Evolutionary conservation across 2,113 vertebrate genomes (phyloP).

Genomic region (Ceyx cyanopectus): DNA sequence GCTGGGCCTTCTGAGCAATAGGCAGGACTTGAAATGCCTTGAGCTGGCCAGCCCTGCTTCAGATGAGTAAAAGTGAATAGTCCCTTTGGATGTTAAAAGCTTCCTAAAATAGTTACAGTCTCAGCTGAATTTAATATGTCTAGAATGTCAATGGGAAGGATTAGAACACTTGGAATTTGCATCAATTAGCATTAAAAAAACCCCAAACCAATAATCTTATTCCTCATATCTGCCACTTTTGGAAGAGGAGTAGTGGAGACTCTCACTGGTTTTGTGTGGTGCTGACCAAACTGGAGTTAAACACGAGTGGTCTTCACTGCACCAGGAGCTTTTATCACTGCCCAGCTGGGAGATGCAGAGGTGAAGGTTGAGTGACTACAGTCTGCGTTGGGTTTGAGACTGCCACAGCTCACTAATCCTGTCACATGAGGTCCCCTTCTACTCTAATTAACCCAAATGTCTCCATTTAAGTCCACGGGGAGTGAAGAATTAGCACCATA

Average conservation of each 20-base stretch:
- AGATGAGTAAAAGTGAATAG: constrained; percentile 32
- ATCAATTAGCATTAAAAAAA: constrained; percentile 11
- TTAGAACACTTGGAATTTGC: constrained; percentile 59
- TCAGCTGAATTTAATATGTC: constrained; percentile 59
- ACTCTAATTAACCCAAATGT: not conserved
- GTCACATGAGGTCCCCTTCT: not conserved
- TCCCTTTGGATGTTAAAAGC: constrained; percentile 55
- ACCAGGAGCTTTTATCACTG: not conserved
- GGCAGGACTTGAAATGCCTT: not conserved
- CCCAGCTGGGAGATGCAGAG: not conserved
- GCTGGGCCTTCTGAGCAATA: not conserved
- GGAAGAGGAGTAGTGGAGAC: not conserved
- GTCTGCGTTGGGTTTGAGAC: not conserved
- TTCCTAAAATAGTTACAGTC: constrained; percentile 60
- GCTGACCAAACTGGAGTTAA: not conserved
- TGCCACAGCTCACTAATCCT: not conserved
- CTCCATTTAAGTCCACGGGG: not conserved
- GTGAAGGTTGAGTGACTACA: not conserved
- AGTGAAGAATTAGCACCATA: not conserved
- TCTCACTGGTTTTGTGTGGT: not conserved
- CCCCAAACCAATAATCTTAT: not conserved
- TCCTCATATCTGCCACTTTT: not conserved
- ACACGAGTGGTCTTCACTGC: not conserved
- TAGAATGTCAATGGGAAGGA: constrained; percentile 56
- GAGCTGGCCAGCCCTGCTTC: not conserved